phyloP scores from a whole-genome alignment of 2,113 vertebrate species.

The Amazona vittata region DNA sequence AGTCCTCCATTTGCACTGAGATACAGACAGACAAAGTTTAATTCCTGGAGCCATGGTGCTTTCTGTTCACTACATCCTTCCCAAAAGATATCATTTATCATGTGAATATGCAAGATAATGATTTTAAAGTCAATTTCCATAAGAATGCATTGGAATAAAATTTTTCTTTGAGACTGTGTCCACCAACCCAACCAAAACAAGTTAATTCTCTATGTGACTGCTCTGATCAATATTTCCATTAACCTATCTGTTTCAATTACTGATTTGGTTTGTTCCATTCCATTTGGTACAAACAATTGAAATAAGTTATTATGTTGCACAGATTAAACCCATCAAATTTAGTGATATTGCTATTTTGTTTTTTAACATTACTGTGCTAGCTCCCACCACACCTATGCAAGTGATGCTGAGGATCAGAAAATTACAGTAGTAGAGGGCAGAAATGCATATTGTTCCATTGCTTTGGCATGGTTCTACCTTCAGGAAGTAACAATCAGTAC shows the following conservation, averaged over 20 bases:
- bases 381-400: neutral
- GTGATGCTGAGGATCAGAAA: neutral
- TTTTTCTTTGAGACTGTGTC: neutral
- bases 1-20: neutral
- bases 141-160: neutral
- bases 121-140: neutral
- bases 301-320: neutral
- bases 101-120: neutral
- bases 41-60: neutral
- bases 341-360: neutral
- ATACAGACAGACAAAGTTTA: neutral
- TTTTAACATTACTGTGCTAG: neutral
- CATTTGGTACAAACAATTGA: neutral
- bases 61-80: neutral
- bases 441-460: neutral
- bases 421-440: neutral
- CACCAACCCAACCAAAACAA: neutral
- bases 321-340: neutral
- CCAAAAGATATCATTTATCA: neutral
- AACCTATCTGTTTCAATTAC: neutral
- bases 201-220: neutral
- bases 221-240: neutral
- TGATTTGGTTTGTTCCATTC: neutral
- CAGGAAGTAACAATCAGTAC: neutral
- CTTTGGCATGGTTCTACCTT: neutral